Evolutionary conservation across 2,888 invertebrate genomes (phyloP).

Genomic region (Steinernema scapterisci): DNA sequence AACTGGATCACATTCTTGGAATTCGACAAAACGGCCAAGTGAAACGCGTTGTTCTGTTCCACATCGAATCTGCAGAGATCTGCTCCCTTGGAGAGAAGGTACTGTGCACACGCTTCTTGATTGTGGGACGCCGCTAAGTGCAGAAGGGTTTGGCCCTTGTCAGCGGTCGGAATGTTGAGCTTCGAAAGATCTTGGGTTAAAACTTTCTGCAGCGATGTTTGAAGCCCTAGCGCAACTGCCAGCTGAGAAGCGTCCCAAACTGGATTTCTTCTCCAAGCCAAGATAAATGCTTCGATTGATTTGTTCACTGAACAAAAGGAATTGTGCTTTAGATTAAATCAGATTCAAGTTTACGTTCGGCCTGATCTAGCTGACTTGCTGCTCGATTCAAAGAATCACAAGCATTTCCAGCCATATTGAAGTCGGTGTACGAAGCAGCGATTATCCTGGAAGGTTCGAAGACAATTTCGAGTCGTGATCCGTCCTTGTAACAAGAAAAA

Average conservation of each 20-base stretch:
- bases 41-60: conserved; percentile 1
- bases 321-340: neutral
- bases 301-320: neutral
- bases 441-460: neutral
- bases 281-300: neutral
- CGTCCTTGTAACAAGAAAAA: conserved; percentile 11
- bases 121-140: neutral
- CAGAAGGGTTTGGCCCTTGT: neutral
- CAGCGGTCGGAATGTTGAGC: neutral
- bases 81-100: conserved; percentile 6
- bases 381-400: neutral
- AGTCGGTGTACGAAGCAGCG: neutral
- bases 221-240: neutral
- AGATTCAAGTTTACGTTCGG: neutral
- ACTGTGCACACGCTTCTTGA: neutral
- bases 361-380: neutral
- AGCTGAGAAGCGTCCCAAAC: neutral
- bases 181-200: neutral
- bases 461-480: neutral
- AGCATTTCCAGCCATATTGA: neutral
- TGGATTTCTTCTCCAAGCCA: neutral
- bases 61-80: neutral
- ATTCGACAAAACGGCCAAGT: neutral
- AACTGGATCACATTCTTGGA: neutral
- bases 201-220: neutral